Base-by-base conservation (phyloP, 2,888 invertebrate species). In the Netelia fuscicornis region DNA sequence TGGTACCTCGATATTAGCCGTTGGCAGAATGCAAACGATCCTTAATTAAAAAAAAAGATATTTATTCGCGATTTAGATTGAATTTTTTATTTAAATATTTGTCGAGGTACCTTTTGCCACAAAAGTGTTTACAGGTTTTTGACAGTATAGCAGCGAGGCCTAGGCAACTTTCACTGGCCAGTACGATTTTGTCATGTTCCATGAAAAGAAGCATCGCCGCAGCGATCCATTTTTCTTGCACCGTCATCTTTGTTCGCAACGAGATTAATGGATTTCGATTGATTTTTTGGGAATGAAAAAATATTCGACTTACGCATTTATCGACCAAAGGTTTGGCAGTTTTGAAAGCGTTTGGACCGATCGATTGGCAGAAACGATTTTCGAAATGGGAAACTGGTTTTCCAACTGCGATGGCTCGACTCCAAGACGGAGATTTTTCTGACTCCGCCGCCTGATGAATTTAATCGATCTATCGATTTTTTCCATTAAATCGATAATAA, bases 221-320 rank as follows among this genome's bases (percentile, higher is more conserved):
- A 23, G 79, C 79, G 13, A 80, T 80, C 79, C 79, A 80, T 64
- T 80, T 80, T 44, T 80, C 79, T 11, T 80, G 71, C 1, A 80
- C 79, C 71, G 56, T 42, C 71, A 80, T 72, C 79, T 80, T 44
- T 10, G 70, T 6, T 65, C 20, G 30, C n/a, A 37, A 58, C 13
- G 17, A 79, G 3, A n/a, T 71, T 44, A 0, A 56, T 30, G 25
- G n/a, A 65, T 65, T 44, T 65, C 20, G 9, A 58, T 72, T 71
- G 42, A 20, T 42, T 60, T 10, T 20, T 54, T 10, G 23, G 0
- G 1, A 60, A 52, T 2, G 13, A 37, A 52, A 62, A 54, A 44
- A 58, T 13, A 52, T n/a, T 9, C 17, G 17, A 65, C 80, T 80
- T 44, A 80, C 80, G 56, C 72, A 64, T 80, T 80, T 80, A 30